Evolutionary conservation across 2,888 invertebrate genomes (phyloP).

Genomic region (Mesorhabditis sp.): DNA sequence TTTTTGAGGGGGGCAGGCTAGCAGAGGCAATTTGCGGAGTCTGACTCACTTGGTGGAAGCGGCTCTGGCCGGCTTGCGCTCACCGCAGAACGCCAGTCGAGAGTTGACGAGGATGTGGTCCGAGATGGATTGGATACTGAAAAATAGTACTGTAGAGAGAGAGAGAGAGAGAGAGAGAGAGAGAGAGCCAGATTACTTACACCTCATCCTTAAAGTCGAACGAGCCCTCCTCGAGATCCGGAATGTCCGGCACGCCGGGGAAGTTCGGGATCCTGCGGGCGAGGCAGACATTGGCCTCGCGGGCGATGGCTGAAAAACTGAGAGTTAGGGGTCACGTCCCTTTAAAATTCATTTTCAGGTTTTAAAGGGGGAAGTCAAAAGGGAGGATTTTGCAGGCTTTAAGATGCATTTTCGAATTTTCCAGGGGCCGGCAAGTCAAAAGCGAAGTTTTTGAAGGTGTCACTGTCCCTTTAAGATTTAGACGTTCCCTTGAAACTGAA

Average conservation of each 20-base stretch:
- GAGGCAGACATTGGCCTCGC: constrained; percentile 52
- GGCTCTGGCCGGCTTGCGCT: constrained; percentile 54
- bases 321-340: background rate
- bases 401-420: background rate
- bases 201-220: constrained; percentile 53
- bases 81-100: constrained; percentile 54
- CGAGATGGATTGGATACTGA: constrained; percentile 55
- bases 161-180: constrained; percentile 2
- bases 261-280: constrained; percentile 50
- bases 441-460: background rate
- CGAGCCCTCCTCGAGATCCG: constrained; percentile 55
- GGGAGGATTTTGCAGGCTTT: background rate
- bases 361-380: background rate
- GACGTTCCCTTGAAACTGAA: too few relatives aligned
- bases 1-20: background rate
- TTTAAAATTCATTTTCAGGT: background rate
- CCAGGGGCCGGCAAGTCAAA: background rate
- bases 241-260: constrained; percentile 53
- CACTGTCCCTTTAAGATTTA: background rate
- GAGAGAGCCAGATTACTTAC: constrained; percentile 28
- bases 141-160: constrained; percentile 13
- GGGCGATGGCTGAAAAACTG: constrained; percentile 43
- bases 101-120: constrained; percentile 56
- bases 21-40: background rate
- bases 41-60: constrained; percentile 29